Conservation (phyloP, 2,113 vertebrate species). For the Smithornis capensis region DNA sequence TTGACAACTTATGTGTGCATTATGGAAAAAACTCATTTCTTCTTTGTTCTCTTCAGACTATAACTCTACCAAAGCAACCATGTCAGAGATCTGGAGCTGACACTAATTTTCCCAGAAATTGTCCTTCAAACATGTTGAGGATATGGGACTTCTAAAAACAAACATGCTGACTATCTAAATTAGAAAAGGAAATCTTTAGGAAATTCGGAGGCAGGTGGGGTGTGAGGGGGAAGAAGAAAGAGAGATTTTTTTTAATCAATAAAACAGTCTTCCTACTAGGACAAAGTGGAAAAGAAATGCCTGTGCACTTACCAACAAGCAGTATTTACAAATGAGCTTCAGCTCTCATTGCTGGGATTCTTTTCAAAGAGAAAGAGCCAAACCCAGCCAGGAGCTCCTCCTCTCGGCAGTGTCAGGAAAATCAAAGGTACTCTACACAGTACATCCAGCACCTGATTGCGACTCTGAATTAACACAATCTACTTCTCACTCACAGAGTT, state of each 20-base stretch:
- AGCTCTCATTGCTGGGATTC: not conserved
- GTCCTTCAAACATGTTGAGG: not conserved
- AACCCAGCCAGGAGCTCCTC: not conserved
- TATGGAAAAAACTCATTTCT: not conserved
- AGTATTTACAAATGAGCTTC: not conserved
- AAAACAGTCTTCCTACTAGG: not conserved
- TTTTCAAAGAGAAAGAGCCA: not conserved
- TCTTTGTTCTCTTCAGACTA: not conserved
- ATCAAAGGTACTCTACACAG: not conserved
- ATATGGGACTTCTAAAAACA: not conserved
- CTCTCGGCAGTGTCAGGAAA: not conserved
- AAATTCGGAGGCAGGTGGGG: too few species aligned
- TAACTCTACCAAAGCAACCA: not conserved
- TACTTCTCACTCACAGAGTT: not conserved
- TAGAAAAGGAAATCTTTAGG: not conserved
- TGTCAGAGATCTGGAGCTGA: not conserved
- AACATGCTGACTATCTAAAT: not conserved
- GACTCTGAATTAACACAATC: not conserved
- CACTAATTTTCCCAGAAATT: not conserved
- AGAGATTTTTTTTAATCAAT: not conserved
- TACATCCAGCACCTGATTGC: not conserved
- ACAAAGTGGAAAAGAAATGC: not conserved
- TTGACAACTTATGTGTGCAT: not conserved
- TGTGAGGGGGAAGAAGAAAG: too few species aligned
- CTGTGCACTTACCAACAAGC: not conserved